Conservation (phyloP, 2,113 vertebrate species). For the Ptychochromis oligacanthus region DNA sequence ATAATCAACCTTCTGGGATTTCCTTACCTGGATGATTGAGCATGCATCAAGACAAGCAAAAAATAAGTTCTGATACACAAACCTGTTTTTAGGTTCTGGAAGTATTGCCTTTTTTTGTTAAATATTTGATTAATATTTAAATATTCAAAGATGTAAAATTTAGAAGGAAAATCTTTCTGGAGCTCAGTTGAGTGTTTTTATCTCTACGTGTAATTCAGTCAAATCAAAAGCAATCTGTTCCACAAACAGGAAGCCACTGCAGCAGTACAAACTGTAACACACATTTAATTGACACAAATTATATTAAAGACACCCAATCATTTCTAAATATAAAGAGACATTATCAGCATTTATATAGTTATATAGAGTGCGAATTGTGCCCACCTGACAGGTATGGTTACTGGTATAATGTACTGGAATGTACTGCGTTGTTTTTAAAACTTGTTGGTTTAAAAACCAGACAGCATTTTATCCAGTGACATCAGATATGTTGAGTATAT, state of each 20-base stretch:
- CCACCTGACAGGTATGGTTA: not conserved
- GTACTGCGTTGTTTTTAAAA: not conserved
- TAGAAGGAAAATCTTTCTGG: not conserved
- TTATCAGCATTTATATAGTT: not conserved
- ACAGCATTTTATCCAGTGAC: no score
- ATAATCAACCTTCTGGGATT: no score
- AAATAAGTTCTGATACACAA: no score
- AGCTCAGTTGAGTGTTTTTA: not conserved
- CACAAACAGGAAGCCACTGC: not conserved
- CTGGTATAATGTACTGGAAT: not conserved
- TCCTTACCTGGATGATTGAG: no score
- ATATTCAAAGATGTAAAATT: not conserved
- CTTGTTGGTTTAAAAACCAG: no score
- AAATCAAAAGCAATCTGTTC: not conserved
- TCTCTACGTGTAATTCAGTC: no score
- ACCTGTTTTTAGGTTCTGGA: not conserved
- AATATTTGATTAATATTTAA: no score
- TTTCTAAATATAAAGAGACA: not conserved
- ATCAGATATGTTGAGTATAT: no score
- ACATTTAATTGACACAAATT: not conserved
- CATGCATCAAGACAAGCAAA: no score
- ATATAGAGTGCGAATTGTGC: no score
- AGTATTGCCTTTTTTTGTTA: not conserved
- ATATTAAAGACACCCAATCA: not conserved
- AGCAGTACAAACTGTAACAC: not conserved